Conservation (phyloP, 2,888 invertebrate species). For the Anthrax anthrax region DNA sequence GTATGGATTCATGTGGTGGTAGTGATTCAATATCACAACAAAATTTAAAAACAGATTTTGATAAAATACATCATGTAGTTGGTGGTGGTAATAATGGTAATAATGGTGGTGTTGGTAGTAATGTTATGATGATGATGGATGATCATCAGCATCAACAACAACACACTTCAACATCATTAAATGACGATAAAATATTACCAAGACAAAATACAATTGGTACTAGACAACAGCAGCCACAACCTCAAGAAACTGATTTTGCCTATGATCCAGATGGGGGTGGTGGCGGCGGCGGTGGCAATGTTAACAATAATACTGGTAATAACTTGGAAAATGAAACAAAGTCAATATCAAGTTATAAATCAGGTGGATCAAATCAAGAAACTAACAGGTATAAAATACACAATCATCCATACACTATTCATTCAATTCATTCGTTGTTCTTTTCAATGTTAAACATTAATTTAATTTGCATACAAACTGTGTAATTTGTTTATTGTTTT, state of each 20-base stretch:
- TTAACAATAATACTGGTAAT: not conserved
- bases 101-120: slow-evolving; percentile 12
- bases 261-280: slow-evolving; percentile 68
- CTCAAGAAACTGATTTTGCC: slow-evolving; percentile 55
- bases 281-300: too few relatives aligned
- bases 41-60: slow-evolving; percentile 27
- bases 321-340: slow-evolving; percentile 87
- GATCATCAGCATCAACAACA: not conserved
- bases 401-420: too few relatives aligned
- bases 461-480: too few relatives aligned
- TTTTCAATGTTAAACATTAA: too few relatives aligned
- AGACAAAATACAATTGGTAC: not conserved
- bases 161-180: not conserved
- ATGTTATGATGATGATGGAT: slow-evolving; percentile 14
- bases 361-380: slow-evolving; percentile 64
- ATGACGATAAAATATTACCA: not conserved
- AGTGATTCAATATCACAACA: slow-evolving; percentile 13
- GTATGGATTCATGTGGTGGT: slow-evolving; percentile 8
- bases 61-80: slow-evolving; percentile 4
- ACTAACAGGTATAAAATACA: not conserved
- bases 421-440: too few relatives aligned
- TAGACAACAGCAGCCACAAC: slow-evolving; percentile 10
- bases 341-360: slow-evolving; percentile 69
- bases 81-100: slow-evolving; percentile 19
- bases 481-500: too few relatives aligned